These are phyloP conservation scores for Aurelia sp. DNA, from an alignment of 30 jellyfish, hydroid and myxozoan genomes.

Conservation along the genomic window DNA sequence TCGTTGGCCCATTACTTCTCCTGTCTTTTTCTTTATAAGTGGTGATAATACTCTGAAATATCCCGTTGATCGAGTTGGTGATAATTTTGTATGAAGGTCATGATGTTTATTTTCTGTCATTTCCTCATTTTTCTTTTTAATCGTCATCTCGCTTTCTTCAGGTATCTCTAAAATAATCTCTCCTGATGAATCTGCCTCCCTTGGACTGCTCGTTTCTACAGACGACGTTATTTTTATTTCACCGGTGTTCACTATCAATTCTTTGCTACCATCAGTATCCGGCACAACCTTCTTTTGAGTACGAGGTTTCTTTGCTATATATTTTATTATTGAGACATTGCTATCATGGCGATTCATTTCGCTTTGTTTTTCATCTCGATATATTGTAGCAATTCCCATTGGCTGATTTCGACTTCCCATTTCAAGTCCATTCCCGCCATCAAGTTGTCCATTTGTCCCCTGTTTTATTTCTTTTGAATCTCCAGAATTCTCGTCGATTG, in stretches of 20 bases:
- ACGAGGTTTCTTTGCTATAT: conserved; percentile 4
- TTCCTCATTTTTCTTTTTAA: background rate
- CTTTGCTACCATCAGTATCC: background rate
- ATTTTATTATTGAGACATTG: background rate
- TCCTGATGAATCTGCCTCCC: background rate
- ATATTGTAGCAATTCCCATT: conserved; percentile 36
- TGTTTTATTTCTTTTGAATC: background rate
- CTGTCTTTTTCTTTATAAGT: conserved; percentile 2
- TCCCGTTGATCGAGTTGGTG: conserved; percentile 30
- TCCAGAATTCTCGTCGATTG: conserved; percentile 23
- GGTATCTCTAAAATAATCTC: conserved; percentile 21
- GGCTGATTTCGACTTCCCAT: background rate
- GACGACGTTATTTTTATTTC: background rate
- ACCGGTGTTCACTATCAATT: background rate
- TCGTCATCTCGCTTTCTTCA: conserved; percentile 1
- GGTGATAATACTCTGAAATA: conserved; percentile 35
- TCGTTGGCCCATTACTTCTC: conserved; percentile 30
- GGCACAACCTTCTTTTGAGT: no score
- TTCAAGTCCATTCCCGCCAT: background rate
- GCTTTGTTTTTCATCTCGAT: conserved; percentile 4
- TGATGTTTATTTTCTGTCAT: background rate
- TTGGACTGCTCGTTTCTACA: background rate
- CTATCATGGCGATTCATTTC: background rate
- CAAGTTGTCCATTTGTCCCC: conserved; percentile 2
- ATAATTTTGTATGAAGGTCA: conserved; percentile 3